Conservation (phyloP, 1,140 invertebrate species). For the Trachymyrmex cornetzi region DNA sequence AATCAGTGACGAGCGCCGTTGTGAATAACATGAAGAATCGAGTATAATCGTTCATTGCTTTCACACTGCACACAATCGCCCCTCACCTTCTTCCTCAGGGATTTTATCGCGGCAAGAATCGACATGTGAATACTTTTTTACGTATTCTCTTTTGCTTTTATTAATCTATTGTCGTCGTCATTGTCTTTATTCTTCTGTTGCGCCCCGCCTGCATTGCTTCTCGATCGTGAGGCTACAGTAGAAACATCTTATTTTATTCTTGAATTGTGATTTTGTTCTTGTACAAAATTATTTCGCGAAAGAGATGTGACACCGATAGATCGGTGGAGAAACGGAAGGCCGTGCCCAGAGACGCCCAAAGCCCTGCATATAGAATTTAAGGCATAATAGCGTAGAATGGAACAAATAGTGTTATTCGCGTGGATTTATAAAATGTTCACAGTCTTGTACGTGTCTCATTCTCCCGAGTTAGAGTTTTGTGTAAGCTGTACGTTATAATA, state of each 20-base stretch:
- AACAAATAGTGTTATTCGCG: conserved; percentile 18
- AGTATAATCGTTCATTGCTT: conserved; percentile 39
- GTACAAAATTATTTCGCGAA: conserved; percentile 48
- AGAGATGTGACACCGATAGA: conserved; percentile 63
- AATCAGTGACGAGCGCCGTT: conserved; percentile 9
- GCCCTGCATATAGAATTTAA: conserved; percentile 68
- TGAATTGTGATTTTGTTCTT: conserved; percentile 67
- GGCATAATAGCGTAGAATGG: conserved; percentile 41
- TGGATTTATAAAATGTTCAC: background rate
- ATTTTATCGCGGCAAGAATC: background rate
- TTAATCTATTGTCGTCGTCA: conserved; percentile 25
- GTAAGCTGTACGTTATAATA: background rate
- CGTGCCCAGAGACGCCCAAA: conserved; percentile 78
- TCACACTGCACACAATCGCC: conserved; percentile 34
- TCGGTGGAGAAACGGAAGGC: conserved; percentile 66
- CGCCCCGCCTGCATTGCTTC: conserved; percentile 52
- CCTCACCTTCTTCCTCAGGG: conserved; percentile 58
- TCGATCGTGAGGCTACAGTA: conserved; percentile 42
- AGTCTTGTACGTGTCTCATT: background rate
- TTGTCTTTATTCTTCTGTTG: conserved; percentile 53
- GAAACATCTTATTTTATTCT: conserved; percentile 36
- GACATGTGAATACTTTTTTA: conserved; percentile 29
- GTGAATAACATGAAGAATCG: conserved; percentile 25
- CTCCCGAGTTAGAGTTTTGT: background rate
- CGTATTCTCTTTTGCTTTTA: conserved; percentile 46